A percentile compares a stretch with the other conserved stretches of the same genome.
Conservation (phyloP, 2,888 invertebrate genomes). For the Ptilodon capucinus region DNA sequence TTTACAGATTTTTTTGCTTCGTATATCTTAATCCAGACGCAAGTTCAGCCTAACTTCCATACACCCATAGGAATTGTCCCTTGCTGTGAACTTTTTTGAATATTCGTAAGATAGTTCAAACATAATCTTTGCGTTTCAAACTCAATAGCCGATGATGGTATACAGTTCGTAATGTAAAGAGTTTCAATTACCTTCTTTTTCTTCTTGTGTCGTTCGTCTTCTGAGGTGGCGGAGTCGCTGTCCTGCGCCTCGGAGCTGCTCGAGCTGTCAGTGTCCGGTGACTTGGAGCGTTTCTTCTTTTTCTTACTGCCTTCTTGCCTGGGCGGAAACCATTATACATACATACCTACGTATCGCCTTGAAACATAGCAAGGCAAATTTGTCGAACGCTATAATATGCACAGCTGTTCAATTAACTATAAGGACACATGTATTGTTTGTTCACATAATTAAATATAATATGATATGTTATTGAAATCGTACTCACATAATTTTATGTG, state of each 20-base stretch:
- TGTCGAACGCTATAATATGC: too few relatives aligned
- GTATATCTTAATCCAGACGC: too few relatives aligned
- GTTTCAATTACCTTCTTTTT: slow-evolving; percentile 71
- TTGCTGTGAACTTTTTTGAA: too few relatives aligned
- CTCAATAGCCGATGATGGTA: slow-evolving; percentile 17
- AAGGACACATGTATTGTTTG: neutral
- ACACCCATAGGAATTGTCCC: too few relatives aligned
- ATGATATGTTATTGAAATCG: neutral
- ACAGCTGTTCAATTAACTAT: slow-evolving; percentile 10
- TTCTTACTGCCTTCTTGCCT: slow-evolving; percentile 76
- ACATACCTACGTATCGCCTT: too few relatives aligned
- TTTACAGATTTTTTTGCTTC: too few relatives aligned
- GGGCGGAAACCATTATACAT: slow-evolving; percentile 15
- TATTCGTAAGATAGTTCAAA: slow-evolving; percentile 23
- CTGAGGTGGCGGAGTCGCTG: slow-evolving; percentile 59
- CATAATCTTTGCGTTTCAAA: slow-evolving; percentile 41
- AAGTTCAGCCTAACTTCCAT: too few relatives aligned
- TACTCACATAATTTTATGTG: neutral
- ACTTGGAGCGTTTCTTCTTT: slow-evolving; percentile 83
- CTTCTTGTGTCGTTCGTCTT: slow-evolving; percentile 64
- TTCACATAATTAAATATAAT: neutral
- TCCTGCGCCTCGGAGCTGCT: slow-evolving; percentile 71
- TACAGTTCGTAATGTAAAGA: slow-evolving; percentile 3
- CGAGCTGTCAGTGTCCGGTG: slow-evolving; percentile 76
- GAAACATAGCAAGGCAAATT: too few relatives aligned